These are phyloP conservation scores for Gambusia affinis DNA, from an alignment of 2,113 vertebrate genomes.

Conservation along the genomic window DNA sequence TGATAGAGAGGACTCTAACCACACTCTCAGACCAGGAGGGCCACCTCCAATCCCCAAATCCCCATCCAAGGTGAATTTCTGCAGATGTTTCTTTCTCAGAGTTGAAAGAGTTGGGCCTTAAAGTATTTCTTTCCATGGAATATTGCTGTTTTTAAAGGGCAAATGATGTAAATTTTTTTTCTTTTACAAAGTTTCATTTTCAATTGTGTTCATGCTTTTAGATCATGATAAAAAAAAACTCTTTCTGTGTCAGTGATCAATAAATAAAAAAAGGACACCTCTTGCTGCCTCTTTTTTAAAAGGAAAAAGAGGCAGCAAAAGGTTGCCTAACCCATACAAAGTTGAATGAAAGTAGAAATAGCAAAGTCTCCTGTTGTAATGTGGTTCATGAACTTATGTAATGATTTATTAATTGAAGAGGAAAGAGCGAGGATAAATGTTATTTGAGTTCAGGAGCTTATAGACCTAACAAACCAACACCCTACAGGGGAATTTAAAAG, in stretches of 20 bases:
- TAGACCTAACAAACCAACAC: no score
- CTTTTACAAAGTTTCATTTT: no score
- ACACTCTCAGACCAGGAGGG: conserved; percentile 85
- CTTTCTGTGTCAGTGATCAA: no score
- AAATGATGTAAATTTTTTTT: background rate
- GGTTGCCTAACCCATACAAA: no score
- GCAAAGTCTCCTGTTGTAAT: background rate
- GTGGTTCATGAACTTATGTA: background rate
- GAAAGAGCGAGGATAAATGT: background rate
- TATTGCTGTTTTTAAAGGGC: background rate
- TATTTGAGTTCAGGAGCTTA: no score
- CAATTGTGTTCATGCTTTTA: no score
- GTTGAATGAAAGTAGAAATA: background rate
- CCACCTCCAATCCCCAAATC: conserved; percentile 90
- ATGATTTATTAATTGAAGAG: background rate
- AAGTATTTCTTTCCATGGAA: background rate
- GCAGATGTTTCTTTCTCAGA: background rate
- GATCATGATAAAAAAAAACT: no score
- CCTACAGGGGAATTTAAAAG: background rate
- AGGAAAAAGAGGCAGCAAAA: no score
- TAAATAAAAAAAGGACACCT: no score
- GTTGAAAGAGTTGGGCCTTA: background rate
- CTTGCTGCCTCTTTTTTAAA: no score
- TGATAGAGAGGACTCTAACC: conserved; percentile 84
- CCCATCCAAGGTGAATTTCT: conserved; percentile 89